Conservation (phyloP, 2,888 invertebrate genomes). For the Ophioninae sp. region DNA sequence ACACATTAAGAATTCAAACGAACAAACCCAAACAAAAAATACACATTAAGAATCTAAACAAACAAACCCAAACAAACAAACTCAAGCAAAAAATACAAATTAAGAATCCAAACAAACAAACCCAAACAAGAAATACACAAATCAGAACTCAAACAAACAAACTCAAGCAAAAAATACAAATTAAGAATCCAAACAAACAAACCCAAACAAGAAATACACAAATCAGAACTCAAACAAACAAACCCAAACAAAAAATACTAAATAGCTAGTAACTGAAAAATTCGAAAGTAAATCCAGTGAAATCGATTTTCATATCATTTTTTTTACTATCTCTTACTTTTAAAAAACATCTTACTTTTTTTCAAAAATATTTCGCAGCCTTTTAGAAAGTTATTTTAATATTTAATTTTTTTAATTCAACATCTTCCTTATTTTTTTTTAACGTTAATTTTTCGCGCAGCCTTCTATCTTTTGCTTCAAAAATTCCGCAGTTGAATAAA, state of each 20-base stretch:
- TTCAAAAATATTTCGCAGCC: too few relatives aligned
- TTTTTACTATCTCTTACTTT: not conserved
- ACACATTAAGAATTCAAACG: too few relatives aligned
- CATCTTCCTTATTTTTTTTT: too few relatives aligned
- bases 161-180: not conserved
- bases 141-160: not conserved
- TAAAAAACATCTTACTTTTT: too few relatives aligned
- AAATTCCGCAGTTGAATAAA: too few relatives aligned
- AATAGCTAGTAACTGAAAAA: not conserved
- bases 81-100: not conserved
- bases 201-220: not conserved
- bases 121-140: not conserved
- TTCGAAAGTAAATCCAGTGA: not conserved
- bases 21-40: too few relatives aligned
- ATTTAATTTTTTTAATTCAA: too few relatives aligned
- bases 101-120: not conserved
- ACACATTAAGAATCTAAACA: too few relatives aligned
- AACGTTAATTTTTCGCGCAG: too few relatives aligned
- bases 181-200: not conserved
- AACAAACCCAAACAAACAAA: too few relatives aligned
- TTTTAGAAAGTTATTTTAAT: too few relatives aligned
- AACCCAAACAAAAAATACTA: not conserved
- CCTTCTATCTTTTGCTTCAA: too few relatives aligned
- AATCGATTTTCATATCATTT: not conserved
- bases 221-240: not conserved